These are phyloP conservation scores for Apistogramma diplotaenia DNA, from an alignment of 2,113 vertebrate genomes.

Conservation along the genomic window DNA sequence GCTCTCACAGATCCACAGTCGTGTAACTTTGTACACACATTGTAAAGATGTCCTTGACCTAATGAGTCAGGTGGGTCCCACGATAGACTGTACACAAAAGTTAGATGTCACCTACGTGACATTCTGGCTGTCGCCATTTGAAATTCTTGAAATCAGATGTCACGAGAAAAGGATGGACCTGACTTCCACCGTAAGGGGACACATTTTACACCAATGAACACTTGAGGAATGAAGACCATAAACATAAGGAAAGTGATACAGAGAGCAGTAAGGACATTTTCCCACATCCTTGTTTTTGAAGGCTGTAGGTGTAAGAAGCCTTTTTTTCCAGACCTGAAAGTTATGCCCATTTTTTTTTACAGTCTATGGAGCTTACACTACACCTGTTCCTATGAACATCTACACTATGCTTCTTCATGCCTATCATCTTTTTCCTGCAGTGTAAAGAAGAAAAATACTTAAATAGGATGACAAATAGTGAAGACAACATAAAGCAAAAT, in stretches of 20 bases:
- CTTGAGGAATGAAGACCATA: neutral
- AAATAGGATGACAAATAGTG: neutral
- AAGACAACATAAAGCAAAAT: neutral
- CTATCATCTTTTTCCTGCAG: neutral
- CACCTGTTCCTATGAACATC: neutral
- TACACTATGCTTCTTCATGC: neutral
- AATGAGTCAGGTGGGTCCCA: neutral
- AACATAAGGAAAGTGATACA: neutral
- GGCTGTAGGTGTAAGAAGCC: no score
- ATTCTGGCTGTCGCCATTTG: neutral
- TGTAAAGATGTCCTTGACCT: neutral
- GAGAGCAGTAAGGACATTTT: neutral
- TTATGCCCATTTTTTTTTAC: neutral
- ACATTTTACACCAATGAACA: neutral
- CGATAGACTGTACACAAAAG: neutral
- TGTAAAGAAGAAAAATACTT: neutral
- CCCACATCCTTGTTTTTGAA: no score
- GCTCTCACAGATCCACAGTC: neutral
- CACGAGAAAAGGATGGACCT: neutral
- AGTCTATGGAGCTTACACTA: no score
- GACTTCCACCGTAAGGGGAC: neutral
- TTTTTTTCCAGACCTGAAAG: neutral
- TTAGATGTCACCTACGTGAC: neutral
- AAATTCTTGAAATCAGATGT: neutral
- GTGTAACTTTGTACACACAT: neutral